phyloP scores from a whole-genome alignment of 2,888 invertebrate species.

The Oxycera nigricornis region DNA sequence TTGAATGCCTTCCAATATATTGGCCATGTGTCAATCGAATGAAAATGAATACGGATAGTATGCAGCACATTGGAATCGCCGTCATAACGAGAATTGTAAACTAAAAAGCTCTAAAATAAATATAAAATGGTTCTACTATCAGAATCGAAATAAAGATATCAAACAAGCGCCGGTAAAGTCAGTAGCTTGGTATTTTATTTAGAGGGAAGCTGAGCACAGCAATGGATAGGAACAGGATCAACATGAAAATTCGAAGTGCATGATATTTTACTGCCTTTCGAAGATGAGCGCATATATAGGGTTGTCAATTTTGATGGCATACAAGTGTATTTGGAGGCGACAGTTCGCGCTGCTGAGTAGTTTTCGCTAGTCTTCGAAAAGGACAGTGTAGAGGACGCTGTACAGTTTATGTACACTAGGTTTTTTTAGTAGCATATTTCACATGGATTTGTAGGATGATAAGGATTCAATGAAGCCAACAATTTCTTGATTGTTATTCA shows the following conservation, averaged over 20 bases:
- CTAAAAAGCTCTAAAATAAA: slow-evolving; percentile 39
- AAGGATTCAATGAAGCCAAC: not conserved
- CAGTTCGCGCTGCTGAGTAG: not conserved
- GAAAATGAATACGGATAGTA: slow-evolving; percentile 28
- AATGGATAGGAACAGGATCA: not conserved
- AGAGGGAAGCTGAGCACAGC: not conserved
- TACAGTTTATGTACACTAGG: too few species aligned
- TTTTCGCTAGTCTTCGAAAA: not conserved
- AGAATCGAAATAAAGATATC: not conserved
- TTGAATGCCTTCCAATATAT: slow-evolving; percentile 3
- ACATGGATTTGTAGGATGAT: too few species aligned
- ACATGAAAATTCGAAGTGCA: slow-evolving; percentile 31
- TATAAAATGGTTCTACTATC: slow-evolving; percentile 25
- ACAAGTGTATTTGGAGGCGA: slow-evolving; percentile 8
- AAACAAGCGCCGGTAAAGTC: not conserved
- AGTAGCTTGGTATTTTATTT: not conserved
- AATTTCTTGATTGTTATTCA: not conserved
- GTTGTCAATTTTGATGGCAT: not conserved
- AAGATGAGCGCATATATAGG: slow-evolving; percentile 22
- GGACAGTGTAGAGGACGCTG: not conserved
- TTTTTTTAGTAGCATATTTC: too few species aligned
- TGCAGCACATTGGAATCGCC: slow-evolving; percentile 15
- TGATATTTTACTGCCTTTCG: slow-evolving; percentile 34
- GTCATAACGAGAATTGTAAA: slow-evolving; percentile 31
- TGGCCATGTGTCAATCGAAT: slow-evolving; percentile 17